Percentiles rank a stretch among this genome's conserved stretches.
These are phyloP conservation scores for Eumerus sabulonum DNA, from an alignment of 2,888 invertebrate genomes.

Conservation along the genomic window DNA sequence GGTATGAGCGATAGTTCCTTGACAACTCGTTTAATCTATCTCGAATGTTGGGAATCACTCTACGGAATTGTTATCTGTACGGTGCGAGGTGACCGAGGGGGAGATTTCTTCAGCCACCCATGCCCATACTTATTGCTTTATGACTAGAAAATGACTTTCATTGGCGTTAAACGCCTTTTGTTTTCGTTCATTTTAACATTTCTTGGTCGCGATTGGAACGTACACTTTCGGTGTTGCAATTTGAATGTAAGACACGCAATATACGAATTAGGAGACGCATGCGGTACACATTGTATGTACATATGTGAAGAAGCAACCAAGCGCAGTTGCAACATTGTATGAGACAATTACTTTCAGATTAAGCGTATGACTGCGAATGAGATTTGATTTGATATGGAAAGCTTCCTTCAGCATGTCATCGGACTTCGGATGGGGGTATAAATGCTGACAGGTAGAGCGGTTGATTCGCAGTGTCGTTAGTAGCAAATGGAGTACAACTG, in stretches of 20 bases:
- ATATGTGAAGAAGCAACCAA: background rate
- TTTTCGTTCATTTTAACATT: background rate
- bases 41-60: slow-evolving; percentile 28
- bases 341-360: slow-evolving; percentile 17
- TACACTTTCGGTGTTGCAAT: slow-evolving; percentile 25
- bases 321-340: slow-evolving; percentile 12
- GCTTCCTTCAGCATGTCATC: slow-evolving; percentile 44
- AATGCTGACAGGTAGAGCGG: slow-evolving; percentile 33
- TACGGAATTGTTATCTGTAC: slow-evolving; percentile 9
- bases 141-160: slow-evolving; percentile 41
- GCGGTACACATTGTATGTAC: slow-evolving; percentile 4
- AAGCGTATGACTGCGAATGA: slow-evolving; percentile 27
- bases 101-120: slow-evolving; percentile 16
- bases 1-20: slow-evolving; percentile 24
- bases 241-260: slow-evolving; percentile 40
- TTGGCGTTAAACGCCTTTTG: slow-evolving; percentile 4
- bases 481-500: slow-evolving; percentile 17
- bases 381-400: slow-evolving; percentile 37
- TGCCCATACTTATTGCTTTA: slow-evolving; percentile 1
- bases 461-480: slow-evolving; percentile 31
- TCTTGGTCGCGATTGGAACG: slow-evolving; percentile 8
- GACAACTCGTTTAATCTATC: slow-evolving; percentile 41
- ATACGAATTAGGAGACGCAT: slow-evolving; percentile 4
- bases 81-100: slow-evolving; percentile 23
- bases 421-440: no score